Percentiles rank a stretch among this genome's conserved stretches.
phyloP scores from a whole-genome alignment of 2,797 vertebrate species.

The Hipposideros larvatus region DNA sequence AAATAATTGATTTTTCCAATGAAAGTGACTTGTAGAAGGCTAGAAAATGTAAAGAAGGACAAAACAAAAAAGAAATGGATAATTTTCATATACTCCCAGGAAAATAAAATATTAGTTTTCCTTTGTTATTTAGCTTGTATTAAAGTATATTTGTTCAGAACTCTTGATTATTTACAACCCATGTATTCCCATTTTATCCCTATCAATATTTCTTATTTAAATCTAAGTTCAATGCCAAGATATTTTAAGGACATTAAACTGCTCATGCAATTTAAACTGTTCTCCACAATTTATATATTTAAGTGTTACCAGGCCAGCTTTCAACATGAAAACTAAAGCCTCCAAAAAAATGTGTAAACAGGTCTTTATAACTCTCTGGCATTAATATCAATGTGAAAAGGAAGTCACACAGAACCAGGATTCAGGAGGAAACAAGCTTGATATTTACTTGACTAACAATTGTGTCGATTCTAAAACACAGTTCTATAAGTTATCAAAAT shows the following conservation, averaged over 20 bases:
- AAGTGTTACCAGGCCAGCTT: slow-evolving; percentile 32
- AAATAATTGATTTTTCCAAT: not conserved
- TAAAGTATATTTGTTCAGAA: slow-evolving; percentile 15
- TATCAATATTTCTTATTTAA: not conserved
- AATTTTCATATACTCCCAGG: slow-evolving; percentile 36
- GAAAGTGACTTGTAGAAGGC: not conserved
- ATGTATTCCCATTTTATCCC: not conserved
- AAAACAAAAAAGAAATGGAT: slow-evolving; percentile 13
- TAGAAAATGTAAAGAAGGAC: not conserved
- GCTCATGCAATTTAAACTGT: not conserved
- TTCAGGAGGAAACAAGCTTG: not conserved
- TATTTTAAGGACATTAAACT: slow-evolving; percentile 43
- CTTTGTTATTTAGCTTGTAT: slow-evolving; percentile 13
- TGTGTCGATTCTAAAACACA: not conserved
- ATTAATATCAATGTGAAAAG: not conserved
- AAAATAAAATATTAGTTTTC: slow-evolving; percentile 3
- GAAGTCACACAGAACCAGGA: not conserved
- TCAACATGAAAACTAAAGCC: not conserved
- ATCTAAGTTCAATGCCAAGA: slow-evolving; percentile 51
- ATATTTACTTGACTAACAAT: not conserved
- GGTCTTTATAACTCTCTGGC: not conserved
- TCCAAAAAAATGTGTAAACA: not conserved
- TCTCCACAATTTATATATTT: slow-evolving; percentile 19
- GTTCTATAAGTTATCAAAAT: not conserved
- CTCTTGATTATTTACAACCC: not conserved